Evolutionary conservation across 2,113 vertebrate genomes (phyloP), one percentile per base, ranked within the genome.

Genomic region (Pristiophorus japonicus): DNA sequence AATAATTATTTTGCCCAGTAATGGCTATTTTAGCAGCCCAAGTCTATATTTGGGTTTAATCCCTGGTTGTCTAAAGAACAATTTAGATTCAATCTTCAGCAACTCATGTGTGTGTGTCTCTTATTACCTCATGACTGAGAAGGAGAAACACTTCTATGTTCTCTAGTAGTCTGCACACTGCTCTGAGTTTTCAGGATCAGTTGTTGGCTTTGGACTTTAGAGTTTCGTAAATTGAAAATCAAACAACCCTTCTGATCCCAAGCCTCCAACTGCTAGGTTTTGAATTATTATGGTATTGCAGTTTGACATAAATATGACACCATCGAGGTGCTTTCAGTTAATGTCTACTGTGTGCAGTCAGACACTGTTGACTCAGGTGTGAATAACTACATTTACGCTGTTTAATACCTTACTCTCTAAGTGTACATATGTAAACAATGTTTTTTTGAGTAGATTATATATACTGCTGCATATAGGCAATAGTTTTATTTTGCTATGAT

Each of bases 301-400:
- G 1, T 59, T 91, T 91, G 87, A 91, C 47, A 47, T 55, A 88
- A 55, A 55, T 30, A 16, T 90, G 47, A 62, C 18, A 63, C 18
- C 59, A 38, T 16, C n/a, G n/a, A n/a, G n/a, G 59, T 65, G n/a
- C 34, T 92, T 92, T 92, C 59, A 22, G 34, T 63, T 92, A n/a
- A 63, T 92, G 27, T 62, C 30, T 62, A 55, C 16, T 62, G 24
- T n/a, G 87, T n/a, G 51, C 34, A 62, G 62, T 92, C 34, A 38
- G 88, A 38, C 62, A 63, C 88, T 63, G 88, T 91, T 92, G 88
- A 38, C 16, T 92, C 88, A 63, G 59, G 59, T 63, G 62, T 92
- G 88, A 20, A 90, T 62, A 62, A 88, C 47, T 88, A 55, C 55
- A 91, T 91, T 59, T 14, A 59, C n/a, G 88, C 88, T 42, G 34